Evolutionary conservation across 2,888 invertebrate genomes (phyloP), one percentile per base, ranked within the genome.

Genomic region (Plemyria rubiginata): DNA sequence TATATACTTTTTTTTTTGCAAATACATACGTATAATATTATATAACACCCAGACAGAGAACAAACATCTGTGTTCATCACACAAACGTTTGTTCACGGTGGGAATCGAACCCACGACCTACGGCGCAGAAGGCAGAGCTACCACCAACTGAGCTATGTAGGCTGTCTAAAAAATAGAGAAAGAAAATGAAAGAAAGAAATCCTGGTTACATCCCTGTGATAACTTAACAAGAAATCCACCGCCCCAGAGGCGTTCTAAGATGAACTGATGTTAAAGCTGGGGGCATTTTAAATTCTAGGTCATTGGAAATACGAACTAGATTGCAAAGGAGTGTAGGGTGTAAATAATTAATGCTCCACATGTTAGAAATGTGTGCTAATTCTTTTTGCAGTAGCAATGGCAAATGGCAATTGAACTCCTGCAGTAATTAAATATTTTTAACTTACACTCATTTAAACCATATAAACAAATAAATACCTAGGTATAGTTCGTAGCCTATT

Each of bases 141-240:
- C n/a, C n/a, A n/a, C n/a, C n/a, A n/a, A n/a, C n/a, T n/a, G n/a
- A n/a, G n/a, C n/a, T n/a, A n/a, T n/a, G n/a, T n/a, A n/a, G n/a
- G n/a, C n/a, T 29, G 29, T 29, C 29, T 1, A 0, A 29, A 1
- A 29, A 29, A 29, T n/a, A n/a, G n/a, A n/a, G n/a, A n/a, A n/a
- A n/a, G n/a, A n/a, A n/a, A n/a, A n/a, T n/a, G n/a, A n/a, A n/a
- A n/a, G n/a, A n/a, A n/a, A n/a, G n/a, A n/a, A n/a, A n/a, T 7
- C 65, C 60, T 65, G 0, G 29, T 9, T 60, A 22, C 65, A 15
- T 41, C 53, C 32, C 62, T 56, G 46, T 13, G 11, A 32, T 54
- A 65, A 68, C 54, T 70, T 65, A 70, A 71, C 71, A 67, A 68
- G 71, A 66, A 70, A 61, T 70, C 62, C 65, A 60, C 67, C 63